phyloP scores from a whole-genome alignment of 2,888 invertebrate genomes.

The Spodoptera exigua region DNA sequence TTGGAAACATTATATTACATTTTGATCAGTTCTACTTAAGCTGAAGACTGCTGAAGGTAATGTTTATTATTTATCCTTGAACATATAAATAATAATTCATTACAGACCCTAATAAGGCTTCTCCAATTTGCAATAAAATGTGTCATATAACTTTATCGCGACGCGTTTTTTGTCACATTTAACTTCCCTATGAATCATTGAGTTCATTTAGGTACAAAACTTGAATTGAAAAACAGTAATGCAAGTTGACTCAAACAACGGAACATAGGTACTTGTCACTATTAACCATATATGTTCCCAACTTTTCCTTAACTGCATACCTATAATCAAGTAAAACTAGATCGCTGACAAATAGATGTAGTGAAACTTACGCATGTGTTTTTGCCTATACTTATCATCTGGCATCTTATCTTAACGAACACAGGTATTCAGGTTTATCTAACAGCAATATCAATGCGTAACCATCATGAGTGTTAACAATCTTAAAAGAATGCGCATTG shows the following conservation, averaged over 20 bases:
- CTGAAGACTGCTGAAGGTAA: too few species aligned
- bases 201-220: neutral
- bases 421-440: conserved; percentile 37
- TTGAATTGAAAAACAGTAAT: conserved; percentile 6
- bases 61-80: too few species aligned
- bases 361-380: conserved; percentile 11
- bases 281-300: conserved; percentile 16
- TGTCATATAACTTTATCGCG: conserved; percentile 26
- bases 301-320: conserved; percentile 24
- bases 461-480: conserved; percentile 56
- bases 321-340: conserved; percentile 15
- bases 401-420: conserved; percentile 23
- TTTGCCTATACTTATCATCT: conserved; percentile 23
- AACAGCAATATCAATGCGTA: conserved; percentile 52
- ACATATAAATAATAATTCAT: conserved; percentile 2
- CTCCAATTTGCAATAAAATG: conserved; percentile 6
- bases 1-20: too few species aligned
- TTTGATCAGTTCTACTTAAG: too few species aligned
- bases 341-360: conserved; percentile 14
- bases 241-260: conserved; percentile 8
- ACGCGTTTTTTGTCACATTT: neutral
- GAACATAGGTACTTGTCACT: conserved; percentile 15
- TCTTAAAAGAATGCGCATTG: conserved; percentile 74
- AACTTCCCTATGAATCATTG: conserved; percentile 12
- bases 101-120: conserved; percentile 1